These are phyloP conservation scores for Trichonephila inaurata DNA, from an alignment of 1,140 invertebrate species.

Conservation along the genomic window DNA sequence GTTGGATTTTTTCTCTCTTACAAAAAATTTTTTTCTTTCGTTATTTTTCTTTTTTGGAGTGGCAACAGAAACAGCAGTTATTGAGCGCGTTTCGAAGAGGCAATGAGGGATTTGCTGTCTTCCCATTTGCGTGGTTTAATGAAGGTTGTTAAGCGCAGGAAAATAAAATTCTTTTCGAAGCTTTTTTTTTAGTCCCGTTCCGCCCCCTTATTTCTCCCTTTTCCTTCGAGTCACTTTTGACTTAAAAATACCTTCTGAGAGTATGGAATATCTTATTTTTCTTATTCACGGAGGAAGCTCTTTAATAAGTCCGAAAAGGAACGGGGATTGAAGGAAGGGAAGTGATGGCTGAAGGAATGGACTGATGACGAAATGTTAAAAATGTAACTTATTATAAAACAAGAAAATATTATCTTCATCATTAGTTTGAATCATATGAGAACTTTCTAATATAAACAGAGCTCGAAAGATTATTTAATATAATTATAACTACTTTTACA, in stretches of 20 bases:
- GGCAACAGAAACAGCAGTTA: conserved; percentile 47
- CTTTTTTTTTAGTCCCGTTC: conserved; percentile 45
- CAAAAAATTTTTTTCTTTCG: neutral
- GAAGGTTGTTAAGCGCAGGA: conserved; percentile 52
- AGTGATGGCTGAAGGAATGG: neutral
- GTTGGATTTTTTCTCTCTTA: conserved; percentile 54
- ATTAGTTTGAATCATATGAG: neutral
- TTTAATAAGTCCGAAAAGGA: neutral
- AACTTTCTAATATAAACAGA: neutral
- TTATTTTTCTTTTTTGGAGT: neutral
- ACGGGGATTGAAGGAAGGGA: no score
- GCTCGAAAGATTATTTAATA: neutral
- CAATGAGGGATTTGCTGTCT: conserved; percentile 51
- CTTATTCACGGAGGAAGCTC: conserved; percentile 28
- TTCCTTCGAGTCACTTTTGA: neutral
- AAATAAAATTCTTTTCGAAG: conserved; percentile 55
- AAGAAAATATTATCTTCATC: no score
- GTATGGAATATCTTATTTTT: conserved; percentile 39
- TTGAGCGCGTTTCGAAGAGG: conserved; percentile 15
- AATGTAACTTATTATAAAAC: neutral
- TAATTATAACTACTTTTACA: neutral
- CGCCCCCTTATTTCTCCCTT: neutral
- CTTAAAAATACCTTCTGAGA: conserved; percentile 25
- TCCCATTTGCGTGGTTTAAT: conserved; percentile 54
- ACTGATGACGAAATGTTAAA: neutral